These are phyloP conservation scores for Hemiprocne comata DNA, from an alignment of 2,113 vertebrate species.

Conservation along the genomic window DNA sequence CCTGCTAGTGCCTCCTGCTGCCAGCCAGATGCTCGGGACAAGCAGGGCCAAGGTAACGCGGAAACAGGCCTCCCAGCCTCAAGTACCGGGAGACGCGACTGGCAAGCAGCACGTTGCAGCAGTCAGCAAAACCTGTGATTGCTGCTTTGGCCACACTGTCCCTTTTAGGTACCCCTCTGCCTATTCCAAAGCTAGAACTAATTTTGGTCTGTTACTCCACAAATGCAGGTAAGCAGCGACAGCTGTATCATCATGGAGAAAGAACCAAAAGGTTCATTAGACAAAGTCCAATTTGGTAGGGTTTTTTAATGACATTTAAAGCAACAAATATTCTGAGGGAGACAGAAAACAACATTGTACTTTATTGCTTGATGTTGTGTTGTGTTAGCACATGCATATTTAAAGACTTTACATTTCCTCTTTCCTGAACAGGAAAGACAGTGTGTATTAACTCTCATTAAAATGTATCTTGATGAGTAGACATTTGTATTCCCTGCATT, in stretches of 20 bases:
- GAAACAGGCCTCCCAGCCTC: rapidly evolving
- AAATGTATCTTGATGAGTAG: not conserved
- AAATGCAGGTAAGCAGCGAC: not conserved
- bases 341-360: not conserved
- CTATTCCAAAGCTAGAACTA: not conserved
- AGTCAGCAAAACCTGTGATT: not conserved
- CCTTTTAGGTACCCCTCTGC: not conserved
- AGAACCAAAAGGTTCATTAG: not conserved
- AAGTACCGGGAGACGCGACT: not conserved
- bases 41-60: not conserved
- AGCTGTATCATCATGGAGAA: not conserved
- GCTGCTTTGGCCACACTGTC: not conserved
- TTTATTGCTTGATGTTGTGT: not conserved
- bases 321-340: not conserved
- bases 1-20: not conserved
- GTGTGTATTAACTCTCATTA: not conserved
- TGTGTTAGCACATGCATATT: not conserved
- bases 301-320: not conserved
- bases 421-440: not conserved
- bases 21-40: not conserved
- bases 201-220: not conserved
- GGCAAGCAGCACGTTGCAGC: rapidly evolving
- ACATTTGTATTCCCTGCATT: not conserved
- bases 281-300: not conserved
- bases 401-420: not conserved